These are phyloP conservation scores for Myotis planiceps DNA, from an alignment of 2,797 vertebrate genomes.

Conservation along the genomic window DNA sequence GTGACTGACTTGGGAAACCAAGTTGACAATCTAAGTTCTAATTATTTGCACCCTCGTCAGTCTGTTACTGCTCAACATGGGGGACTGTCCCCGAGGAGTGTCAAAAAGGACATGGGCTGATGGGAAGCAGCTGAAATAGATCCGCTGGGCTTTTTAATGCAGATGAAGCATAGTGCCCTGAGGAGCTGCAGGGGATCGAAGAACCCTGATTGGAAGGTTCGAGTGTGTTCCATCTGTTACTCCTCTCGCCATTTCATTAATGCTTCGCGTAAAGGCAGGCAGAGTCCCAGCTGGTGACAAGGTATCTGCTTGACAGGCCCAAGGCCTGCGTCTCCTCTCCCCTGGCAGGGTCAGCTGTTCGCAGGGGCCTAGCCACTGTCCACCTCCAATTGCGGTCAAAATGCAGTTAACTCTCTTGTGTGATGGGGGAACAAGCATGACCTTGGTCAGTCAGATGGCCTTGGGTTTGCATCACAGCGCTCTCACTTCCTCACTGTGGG, in stretches of 20 bases:
- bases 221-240: conserved; percentile 71
- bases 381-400: conserved; percentile 45
- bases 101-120: conserved; percentile 72
- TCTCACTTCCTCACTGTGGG: not conserved
- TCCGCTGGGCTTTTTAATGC: conserved; percentile 67
- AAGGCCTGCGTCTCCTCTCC: not conserved
- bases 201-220: conserved; percentile 62
- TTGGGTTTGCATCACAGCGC: not conserved
- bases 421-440: not conserved
- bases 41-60: conserved; percentile 82
- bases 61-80: conserved; percentile 65
- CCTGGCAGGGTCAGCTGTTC: not conserved
- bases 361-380: not conserved
- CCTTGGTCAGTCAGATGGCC: not conserved
- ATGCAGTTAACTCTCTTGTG: not conserved
- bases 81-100: conserved; percentile 75
- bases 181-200: conserved; percentile 11
- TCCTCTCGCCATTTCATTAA: conserved; percentile 60
- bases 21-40: conserved; percentile 79
- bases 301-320: conserved; percentile 40
- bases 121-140: conserved; percentile 63
- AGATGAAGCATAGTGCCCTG: conserved; percentile 38
- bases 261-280: not conserved
- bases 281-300: conserved; percentile 51
- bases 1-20: conserved; percentile 78